phyloP scores from a whole-genome alignment of 1,140 invertebrate genomes.

The Papilio helenus region DNA sequence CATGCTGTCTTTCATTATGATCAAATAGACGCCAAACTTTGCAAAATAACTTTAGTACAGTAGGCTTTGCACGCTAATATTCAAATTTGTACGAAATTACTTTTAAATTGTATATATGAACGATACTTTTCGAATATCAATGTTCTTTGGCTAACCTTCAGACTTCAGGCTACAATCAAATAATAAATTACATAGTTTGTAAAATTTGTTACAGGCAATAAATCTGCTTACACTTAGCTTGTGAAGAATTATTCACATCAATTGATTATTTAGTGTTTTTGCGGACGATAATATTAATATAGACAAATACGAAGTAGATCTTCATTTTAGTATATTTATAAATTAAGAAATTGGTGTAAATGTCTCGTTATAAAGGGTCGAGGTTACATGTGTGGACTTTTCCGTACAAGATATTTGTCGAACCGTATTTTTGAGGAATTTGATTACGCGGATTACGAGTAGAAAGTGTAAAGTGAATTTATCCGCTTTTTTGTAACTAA shows the following conservation, averaged over 20 bases:
- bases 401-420: too few relatives aligned
- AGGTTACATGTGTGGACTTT: too few relatives aligned
- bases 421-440: too few relatives aligned
- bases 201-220: conserved; percentile 14
- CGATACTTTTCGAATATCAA: background rate
- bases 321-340: too few relatives aligned
- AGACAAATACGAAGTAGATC: background rate
- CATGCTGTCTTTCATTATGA: background rate
- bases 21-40: background rate
- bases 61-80: background rate
- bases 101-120: background rate
- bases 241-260: background rate
- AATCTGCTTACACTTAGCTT: background rate
- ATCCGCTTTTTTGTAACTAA: too few relatives aligned
- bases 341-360: too few relatives aligned
- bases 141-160: background rate
- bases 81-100: background rate
- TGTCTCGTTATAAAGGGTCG: too few relatives aligned
- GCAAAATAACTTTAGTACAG: background rate
- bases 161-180: conserved; percentile 2
- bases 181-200: conserved; percentile 22
- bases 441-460: background rate
- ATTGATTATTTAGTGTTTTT: conserved; percentile 1
- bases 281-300: background rate
- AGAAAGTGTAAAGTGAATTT: background rate